phyloP scores from a whole-genome alignment of 2,888 invertebrate genomes.

The Diadegma fenestrale region DNA sequence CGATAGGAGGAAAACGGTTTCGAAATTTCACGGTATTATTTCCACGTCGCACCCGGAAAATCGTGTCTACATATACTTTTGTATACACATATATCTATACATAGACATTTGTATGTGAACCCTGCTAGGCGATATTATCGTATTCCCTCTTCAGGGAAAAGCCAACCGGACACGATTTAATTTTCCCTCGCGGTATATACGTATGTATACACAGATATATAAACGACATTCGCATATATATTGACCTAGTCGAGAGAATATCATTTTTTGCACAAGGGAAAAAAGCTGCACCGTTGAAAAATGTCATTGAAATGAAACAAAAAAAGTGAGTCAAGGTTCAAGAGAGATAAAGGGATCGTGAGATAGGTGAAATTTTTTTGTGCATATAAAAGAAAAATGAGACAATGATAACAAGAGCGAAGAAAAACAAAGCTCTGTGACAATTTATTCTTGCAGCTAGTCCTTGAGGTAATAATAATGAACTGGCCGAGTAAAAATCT shows the following conservation, averaged over 20 bases:
- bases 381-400: constrained; percentile 12
- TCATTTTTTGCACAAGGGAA: constrained; percentile 35
- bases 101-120: neutral
- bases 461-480: neutral
- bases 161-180: constrained; percentile 63
- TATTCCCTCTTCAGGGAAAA: constrained; percentile 55
- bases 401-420: constrained; percentile 10
- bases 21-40: constrained; percentile 55
- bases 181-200: constrained; percentile 42
- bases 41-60: constrained; percentile 49
- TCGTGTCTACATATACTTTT: constrained; percentile 24
- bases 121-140: constrained; percentile 41
- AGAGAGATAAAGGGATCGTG: constrained; percentile 22
- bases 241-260: constrained; percentile 24
- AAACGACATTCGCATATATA: neutral
- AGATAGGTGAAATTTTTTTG: constrained; percentile 15
- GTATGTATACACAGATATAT: neutral
- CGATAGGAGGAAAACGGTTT: constrained; percentile 45
- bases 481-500: neutral
- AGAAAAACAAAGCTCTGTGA: neutral
- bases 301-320: constrained; percentile 29
- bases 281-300: constrained; percentile 43
- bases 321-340: constrained; percentile 48
- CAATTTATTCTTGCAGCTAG: neutral
- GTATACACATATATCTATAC: neutral